These are phyloP conservation scores for Sphaerophoria rueppellii DNA, from an alignment of 2,888 invertebrate species.

Conservation along the genomic window DNA sequence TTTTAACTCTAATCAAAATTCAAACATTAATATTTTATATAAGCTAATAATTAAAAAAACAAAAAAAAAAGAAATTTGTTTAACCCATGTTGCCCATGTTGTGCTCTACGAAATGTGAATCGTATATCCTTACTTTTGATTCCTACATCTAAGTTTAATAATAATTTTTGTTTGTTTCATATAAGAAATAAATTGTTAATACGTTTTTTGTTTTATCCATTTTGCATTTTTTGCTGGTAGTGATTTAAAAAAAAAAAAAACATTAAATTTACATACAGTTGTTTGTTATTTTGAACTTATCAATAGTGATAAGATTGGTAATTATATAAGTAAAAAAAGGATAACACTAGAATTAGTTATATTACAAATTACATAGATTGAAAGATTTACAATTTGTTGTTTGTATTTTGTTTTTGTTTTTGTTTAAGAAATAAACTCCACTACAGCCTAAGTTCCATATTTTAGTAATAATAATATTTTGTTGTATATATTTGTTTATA, in stretches of 20 bases:
- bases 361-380: slow-evolving; percentile 54
- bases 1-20: slow-evolving; percentile 40
- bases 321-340: slow-evolving; percentile 18
- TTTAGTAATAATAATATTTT: slow-evolving; percentile 24
- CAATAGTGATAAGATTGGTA: slow-evolving; percentile 50
- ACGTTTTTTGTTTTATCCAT: slow-evolving; percentile 21
- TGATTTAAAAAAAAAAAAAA: slow-evolving; percentile 24
- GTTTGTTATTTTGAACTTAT: slow-evolving; percentile 51
- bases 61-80: slow-evolving; percentile 27
- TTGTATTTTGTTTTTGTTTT: slow-evolving; percentile 24
- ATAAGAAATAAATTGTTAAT: slow-evolving; percentile 42
- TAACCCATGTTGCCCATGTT: slow-evolving; percentile 54
- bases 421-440: too few relatives aligned
- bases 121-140: slow-evolving; percentile 48
- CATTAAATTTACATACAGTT: slow-evolving; percentile 30
- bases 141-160: slow-evolving; percentile 38
- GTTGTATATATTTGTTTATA: not conserved
- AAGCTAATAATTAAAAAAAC: slow-evolving; percentile 28
- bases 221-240: slow-evolving; percentile 8
- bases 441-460: slow-evolving; percentile 45
- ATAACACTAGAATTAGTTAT: slow-evolving; percentile 43
- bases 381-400: slow-evolving; percentile 31
- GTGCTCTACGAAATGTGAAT: slow-evolving; percentile 69
- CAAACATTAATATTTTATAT: slow-evolving; percentile 38
- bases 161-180: slow-evolving; percentile 20